Evolutionary conservation across 2,113 vertebrate genomes (phyloP).

Genomic region (Eulacestoma nigropectus): DNA sequence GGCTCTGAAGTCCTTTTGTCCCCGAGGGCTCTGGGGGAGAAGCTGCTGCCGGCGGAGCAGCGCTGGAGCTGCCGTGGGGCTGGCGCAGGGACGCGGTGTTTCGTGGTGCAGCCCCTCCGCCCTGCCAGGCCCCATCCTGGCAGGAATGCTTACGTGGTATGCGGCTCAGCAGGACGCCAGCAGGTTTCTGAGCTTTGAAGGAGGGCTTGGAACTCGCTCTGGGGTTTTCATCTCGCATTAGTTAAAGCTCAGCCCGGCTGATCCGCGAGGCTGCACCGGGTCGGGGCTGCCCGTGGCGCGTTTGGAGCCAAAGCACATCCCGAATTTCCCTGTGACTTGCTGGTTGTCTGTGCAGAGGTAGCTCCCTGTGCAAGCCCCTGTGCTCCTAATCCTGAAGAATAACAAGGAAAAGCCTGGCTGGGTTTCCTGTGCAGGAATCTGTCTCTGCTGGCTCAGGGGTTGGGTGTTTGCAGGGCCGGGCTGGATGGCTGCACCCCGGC

Average conservation of each 20-base stretch:
- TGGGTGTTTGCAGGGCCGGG: background rate
- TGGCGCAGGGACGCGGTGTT: background rate
- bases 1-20: background rate
- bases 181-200: constrained; percentile 23
- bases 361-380: background rate
- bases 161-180: background rate
- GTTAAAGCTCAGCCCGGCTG: background rate
- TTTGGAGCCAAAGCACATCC: background rate
- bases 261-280: background rate
- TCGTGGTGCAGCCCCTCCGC: background rate
- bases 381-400: background rate
- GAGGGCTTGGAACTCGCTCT: background rate
- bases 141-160: constrained; percentile 43
- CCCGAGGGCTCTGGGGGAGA: background rate
- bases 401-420: background rate
- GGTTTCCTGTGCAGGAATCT: background rate
- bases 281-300: accelerated
- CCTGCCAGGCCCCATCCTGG: background rate
- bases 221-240: background rate
- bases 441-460: background rate
- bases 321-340: background rate
- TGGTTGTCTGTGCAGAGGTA: background rate
- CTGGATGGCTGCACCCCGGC: background rate
- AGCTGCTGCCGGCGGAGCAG: background rate
- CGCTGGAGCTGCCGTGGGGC: background rate